Percentiles rank a stretch among this genome's conserved stretches.
phyloP scores from a whole-genome alignment of 2,797 vertebrate species.

The Distichodus sexfasciatus region DNA sequence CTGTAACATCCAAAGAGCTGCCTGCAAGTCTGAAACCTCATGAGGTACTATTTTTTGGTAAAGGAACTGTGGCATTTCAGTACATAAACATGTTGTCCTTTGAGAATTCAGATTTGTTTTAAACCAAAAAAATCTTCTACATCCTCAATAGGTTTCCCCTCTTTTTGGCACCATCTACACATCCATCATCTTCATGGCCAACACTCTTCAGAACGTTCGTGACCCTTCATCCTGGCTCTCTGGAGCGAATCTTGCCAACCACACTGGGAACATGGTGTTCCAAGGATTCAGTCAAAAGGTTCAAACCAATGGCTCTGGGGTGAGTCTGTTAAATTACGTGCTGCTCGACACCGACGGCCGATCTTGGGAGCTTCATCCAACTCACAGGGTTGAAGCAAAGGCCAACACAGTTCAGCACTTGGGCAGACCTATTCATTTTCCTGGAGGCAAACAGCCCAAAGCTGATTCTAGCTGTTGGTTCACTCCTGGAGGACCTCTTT shows the following conservation, averaged over 20 bases:
- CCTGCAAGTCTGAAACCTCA: constrained; percentile 30
- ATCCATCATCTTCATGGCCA: constrained; percentile 78
- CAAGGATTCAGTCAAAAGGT: constrained; percentile 76
- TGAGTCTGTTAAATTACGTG: constrained; percentile 72
- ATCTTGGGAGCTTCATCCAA: constrained; percentile 62
- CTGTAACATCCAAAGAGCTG: constrained; percentile 40
- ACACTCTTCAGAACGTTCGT: constrained; percentile 65
- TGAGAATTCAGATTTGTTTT: too few relatives aligned
- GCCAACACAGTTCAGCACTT: constrained; percentile 58
- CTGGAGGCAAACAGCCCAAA: constrained; percentile 68
- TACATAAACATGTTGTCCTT: too few relatives aligned
- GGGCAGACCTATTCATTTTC: constrained; percentile 72
- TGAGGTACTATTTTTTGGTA: constrained; percentile 31
- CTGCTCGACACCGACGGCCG: constrained; percentile 77
- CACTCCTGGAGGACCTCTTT: constrained; percentile 67
- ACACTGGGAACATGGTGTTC: constrained; percentile 67
- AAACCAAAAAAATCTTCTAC: background rate
- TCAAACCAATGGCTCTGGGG: constrained; percentile 56
- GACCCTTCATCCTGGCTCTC: constrained; percentile 69
- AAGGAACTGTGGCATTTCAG: too few relatives aligned
- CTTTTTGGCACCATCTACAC: constrained; percentile 91
- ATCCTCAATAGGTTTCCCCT: constrained; percentile 79
- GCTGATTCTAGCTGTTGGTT: constrained; percentile 81
- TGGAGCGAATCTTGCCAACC: constrained; percentile 66
- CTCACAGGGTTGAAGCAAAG: constrained; percentile 58